Evolutionary conservation across 2,797 vertebrate species (phyloP).

Genomic region (Mycteria americana): DNA sequence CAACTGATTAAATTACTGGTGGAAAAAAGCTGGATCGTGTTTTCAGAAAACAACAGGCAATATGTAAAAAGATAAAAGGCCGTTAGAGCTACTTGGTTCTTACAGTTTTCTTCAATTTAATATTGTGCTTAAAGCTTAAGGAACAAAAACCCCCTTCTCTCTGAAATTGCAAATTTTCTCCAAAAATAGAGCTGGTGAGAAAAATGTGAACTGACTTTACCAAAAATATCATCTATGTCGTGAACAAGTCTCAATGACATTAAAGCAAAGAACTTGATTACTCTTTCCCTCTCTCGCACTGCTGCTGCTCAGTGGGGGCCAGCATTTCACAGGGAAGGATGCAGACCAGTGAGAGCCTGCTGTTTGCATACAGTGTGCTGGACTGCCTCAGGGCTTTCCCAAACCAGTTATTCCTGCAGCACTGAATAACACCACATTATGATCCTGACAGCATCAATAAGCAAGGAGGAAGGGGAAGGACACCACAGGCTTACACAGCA

Average conservation of each 20-base stretch:
- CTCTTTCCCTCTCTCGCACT: not conserved
- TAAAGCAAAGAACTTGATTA: not conserved
- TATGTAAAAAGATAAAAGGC: not conserved
- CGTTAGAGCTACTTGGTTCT: not conserved
- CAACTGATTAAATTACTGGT: not conserved
- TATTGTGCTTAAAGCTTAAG: not conserved
- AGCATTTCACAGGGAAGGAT: not conserved
- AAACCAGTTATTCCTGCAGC: not conserved
- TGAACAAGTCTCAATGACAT: not conserved
- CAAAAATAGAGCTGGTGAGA: constrained; percentile 45
- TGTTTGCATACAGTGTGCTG: not conserved
- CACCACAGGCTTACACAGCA: not conserved
- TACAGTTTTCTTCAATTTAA: not conserved
- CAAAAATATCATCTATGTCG: not conserved
- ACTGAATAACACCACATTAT: not conserved
- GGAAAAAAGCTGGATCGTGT: not conserved
- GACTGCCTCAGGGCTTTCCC: not conserved
- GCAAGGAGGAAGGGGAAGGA: not conserved
- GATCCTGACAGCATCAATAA: not conserved
- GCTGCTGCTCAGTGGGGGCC: not conserved
- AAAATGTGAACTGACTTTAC: constrained; percentile 25
- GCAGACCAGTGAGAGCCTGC: not conserved
- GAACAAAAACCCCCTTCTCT: not conserved
- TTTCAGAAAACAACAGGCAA: not conserved
- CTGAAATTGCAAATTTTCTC: constrained; percentile 20